These are phyloP conservation scores for Trichonephila inaurata DNA, from an alignment of 1,140 invertebrate genomes.

Conservation along the genomic window DNA sequence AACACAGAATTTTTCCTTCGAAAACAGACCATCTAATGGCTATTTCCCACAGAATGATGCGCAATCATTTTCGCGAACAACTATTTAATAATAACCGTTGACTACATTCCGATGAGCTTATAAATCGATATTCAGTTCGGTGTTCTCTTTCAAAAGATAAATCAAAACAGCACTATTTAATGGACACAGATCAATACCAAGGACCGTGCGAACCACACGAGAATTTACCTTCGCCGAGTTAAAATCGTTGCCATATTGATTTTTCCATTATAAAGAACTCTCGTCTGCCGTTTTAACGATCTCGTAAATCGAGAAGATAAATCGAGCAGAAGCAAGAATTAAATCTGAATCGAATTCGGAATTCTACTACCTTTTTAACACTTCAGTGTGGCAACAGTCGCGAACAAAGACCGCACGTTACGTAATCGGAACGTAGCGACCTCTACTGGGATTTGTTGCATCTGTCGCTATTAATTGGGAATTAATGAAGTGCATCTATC, in stretches of 20 bases:
- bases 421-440: slow-evolving; percentile 25
- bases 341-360: slow-evolving; percentile 66
- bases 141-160: slow-evolving; percentile 32
- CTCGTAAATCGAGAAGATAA: slow-evolving; percentile 66
- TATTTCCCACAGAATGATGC: background rate
- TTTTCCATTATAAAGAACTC: slow-evolving; percentile 70
- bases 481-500: slow-evolving; percentile 73
- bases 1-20: background rate
- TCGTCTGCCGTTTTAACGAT: slow-evolving; percentile 63
- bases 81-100: slow-evolving; percentile 24
- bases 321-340: slow-evolving; percentile 66
- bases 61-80: background rate
- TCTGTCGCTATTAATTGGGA: slow-evolving; percentile 74
- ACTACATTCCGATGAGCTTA: slow-evolving; percentile 13
- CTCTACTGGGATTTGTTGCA: slow-evolving; percentile 68
- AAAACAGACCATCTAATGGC: background rate
- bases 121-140: background rate
- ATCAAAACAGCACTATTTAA: slow-evolving; percentile 42
- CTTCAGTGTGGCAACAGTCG: slow-evolving; percentile 40
- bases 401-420: slow-evolving; percentile 20
- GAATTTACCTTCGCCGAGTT: slow-evolving; percentile 26
- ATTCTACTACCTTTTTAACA: slow-evolving; percentile 58
- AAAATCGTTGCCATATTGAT: slow-evolving; percentile 67
- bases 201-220: slow-evolving; percentile 18
- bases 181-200: slow-evolving; percentile 37